Base-by-base conservation (phyloP, 2,797 vertebrate species). In the Chelmon rostratus region DNA sequence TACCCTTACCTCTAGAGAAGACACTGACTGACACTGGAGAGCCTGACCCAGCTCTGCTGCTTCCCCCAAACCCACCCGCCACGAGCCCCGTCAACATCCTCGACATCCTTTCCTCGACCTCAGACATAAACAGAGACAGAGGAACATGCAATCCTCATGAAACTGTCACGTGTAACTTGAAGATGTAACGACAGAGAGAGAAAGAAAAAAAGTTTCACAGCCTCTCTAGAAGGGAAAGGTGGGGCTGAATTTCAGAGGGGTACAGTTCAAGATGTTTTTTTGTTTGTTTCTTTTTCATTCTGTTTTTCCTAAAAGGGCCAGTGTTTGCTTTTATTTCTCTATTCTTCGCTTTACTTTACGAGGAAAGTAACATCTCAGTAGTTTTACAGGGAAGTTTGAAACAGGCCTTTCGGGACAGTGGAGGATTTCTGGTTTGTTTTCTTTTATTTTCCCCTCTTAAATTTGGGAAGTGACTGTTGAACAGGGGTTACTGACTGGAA, bases 1-100 rank as follows among this genome's bases (percentile, higher is more conserved):
- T 99, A 99, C 96, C 97, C 98, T 91, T 99, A 99, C 96, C 97
- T 99, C 97, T 96, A 96, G 93, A 95, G 91, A 92, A 87, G 87
- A 92, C 93, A 89, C 82, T 87, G 87, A 90, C 88, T 81, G 86
- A 95, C 93, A 95, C 95, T 95, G 95, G 94, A 96, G 92, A 90
- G 92, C 85, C 86, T 70, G 80, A 89, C 85, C 88, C 85, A 82
- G 85, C 88, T 76, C 87, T 86, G 92, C 95, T 95, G 94, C 92
- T 93, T 73, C 79, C 81, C 37, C 19, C 3, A 15, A 53, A 68
- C 76, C 76, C 49, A 42, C 76, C 79, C 70, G 19, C 83, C 81
- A 78, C 5, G 46, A 67, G 61, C 77, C 80, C 78, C 70, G 1
- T 64, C 67, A 0, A 68, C 83, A 74, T 67, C 90, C 84, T 28